Evolutionary conservation across 2,113 vertebrate species (phyloP), one percentile per base, ranked within the genome.

Genomic region (Dromas ardeola): DNA sequence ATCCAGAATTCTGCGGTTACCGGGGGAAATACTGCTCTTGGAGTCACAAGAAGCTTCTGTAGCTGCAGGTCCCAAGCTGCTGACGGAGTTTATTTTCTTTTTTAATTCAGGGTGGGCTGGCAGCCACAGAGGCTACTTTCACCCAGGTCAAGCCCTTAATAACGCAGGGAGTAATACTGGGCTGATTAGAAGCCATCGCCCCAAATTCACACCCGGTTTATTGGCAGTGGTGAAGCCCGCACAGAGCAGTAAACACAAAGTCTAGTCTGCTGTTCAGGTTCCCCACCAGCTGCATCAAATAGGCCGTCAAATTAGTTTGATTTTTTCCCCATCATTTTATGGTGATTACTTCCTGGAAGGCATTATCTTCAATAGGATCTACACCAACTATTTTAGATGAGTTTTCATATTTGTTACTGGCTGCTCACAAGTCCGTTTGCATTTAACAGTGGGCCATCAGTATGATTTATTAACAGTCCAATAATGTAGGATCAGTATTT

Each of bases 151-250:
- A 65, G 49, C 30, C 83, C 83, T 72, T 87, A 91, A 87, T 89
- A 80, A 85, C n/a, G 72, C 52, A 61, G 80, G 38, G 76, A 74
- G 50, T 66, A 93, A 79, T 61, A 61, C 47, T 69, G 83, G 45
- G 52, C n/a, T 91, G 92, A 94, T 88, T 96, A 96, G 89, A 95
- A 92, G 66, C 79, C 66, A 90, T 94, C 34, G 2, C 72, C 66
- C 90, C 92, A 83, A 94, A 97, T 96, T 97, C 95, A 88, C 92
- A 85, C 92, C 72, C 87, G 61, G 77, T 96, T 97, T 98, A 97
- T 95, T 97, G 96, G 90, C 71, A 89, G 83, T 76, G 52, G 73
- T 96, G 91, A 96, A 98, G 93, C 88, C 94, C 80, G 80, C 96
- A 77, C 50, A 92, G 86, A 86, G 83, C 40, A 96, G 95, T 96